phyloP scores from a whole-genome alignment of 2,113 vertebrate species.

The Apeltes quadracus region DNA sequence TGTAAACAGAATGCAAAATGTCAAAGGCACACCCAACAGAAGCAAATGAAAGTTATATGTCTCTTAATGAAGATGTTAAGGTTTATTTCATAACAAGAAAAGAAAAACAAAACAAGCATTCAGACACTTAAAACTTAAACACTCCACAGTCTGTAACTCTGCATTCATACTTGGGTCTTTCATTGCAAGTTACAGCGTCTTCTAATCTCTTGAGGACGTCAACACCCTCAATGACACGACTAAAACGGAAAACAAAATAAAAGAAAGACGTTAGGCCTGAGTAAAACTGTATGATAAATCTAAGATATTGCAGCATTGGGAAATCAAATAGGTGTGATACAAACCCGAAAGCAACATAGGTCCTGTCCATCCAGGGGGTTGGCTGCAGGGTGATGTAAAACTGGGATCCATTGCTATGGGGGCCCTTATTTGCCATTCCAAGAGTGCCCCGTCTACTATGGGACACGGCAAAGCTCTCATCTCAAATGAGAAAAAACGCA shows the following conservation, averaged over 20 bases:
- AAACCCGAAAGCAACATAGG: constrained; percentile 91
- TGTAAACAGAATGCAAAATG: not conserved
- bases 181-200: constrained; percentile 79
- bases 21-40: not conserved
- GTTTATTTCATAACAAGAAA: constrained; percentile 16
- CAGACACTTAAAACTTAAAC: constrained; percentile 57
- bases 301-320: not conserved
- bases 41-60: not conserved
- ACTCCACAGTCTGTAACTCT: constrained; percentile 81
- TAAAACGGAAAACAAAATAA: constrained; percentile 67
- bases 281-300: not conserved
- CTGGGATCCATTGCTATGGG: constrained; percentile 88
- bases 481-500: constrained; percentile 66
- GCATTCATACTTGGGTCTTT: constrained; percentile 83
- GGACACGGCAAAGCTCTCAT: constrained; percentile 86
- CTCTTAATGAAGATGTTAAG: too few species aligned
- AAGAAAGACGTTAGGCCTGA: not conserved
- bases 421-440: constrained; percentile 88
- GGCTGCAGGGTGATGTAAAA: constrained; percentile 92
- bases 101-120: not conserved
- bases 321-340: constrained; percentile 50
- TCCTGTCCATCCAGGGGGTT: constrained; percentile 85
- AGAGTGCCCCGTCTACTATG: constrained; percentile 86
- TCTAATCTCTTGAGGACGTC: constrained; percentile 85
- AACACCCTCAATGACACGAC: constrained; percentile 87